Evolutionary conservation across 2,113 vertebrate genomes (phyloP).

Genomic region (Heterochromis multidens): DNA sequence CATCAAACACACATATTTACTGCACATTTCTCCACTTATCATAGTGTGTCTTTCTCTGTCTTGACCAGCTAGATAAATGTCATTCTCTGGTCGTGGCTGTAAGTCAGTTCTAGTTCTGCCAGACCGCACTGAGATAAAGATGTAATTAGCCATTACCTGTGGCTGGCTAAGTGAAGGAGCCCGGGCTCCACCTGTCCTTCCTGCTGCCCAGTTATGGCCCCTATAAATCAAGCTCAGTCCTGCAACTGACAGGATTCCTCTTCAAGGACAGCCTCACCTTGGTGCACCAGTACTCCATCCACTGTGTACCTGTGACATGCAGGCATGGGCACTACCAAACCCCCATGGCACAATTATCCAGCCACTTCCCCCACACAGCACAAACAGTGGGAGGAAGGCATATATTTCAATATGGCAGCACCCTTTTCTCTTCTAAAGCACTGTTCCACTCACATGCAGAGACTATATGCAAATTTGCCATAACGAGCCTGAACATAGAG

Average conservation of each 20-base stretch:
- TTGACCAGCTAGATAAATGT: constrained; percentile 56
- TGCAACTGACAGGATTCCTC: constrained; percentile 70
- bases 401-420: not conserved
- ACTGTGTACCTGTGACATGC: constrained; percentile 43
- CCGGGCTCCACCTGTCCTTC: constrained; percentile 59
- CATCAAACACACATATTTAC: constrained; percentile 48
- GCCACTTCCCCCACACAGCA: constrained; percentile 53
- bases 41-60: constrained; percentile 29
- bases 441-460: constrained; percentile 42
- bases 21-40: constrained; percentile 42
- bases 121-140: constrained; percentile 70
- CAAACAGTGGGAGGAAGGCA: constrained; percentile 55
- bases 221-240: constrained; percentile 77
- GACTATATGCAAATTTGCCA: constrained; percentile 67
- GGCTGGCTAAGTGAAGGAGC: constrained; percentile 67
- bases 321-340: constrained; percentile 37
- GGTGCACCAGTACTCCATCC: constrained; percentile 30
- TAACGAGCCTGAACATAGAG: constrained; percentile 36
- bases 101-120: constrained; percentile 50
- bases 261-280: constrained; percentile 71
- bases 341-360: constrained; percentile 64
- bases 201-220: constrained; percentile 62
- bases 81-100: constrained; percentile 38
- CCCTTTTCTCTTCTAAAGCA: constrained; percentile 30
- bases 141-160: constrained; percentile 72